Percentiles rank a stretch among this genome's conserved stretches.
These are phyloP conservation scores for Tapera naevia DNA, from an alignment of 2,797 vertebrate species.

Conservation along the genomic window DNA sequence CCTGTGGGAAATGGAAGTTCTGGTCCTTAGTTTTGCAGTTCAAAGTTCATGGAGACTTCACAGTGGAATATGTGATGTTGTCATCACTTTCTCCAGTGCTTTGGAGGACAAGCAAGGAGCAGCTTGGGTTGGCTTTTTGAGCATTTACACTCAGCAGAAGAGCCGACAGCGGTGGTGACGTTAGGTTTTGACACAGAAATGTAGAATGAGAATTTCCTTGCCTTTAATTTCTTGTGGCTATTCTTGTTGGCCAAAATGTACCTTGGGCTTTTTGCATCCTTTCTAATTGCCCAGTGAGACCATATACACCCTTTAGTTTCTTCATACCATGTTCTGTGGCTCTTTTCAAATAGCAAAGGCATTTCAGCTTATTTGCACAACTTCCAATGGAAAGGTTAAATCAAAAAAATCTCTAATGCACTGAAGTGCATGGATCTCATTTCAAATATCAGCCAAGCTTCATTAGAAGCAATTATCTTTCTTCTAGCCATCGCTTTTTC, in stretches of 20 bases:
- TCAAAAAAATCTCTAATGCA: background rate
- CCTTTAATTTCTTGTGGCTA: background rate
- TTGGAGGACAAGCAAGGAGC: background rate
- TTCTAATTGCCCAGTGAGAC: background rate
- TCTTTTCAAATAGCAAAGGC: accelerated
- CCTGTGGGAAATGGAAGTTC: background rate
- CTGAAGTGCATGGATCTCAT: background rate
- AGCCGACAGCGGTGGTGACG: background rate
- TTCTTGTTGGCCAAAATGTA: background rate
- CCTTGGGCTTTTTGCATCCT: background rate
- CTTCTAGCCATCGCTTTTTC: background rate
- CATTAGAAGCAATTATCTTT: background rate
- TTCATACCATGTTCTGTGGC: background rate
- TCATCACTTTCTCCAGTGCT: background rate
- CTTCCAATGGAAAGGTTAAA: background rate
- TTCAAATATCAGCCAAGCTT: background rate
- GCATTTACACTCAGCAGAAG: background rate
- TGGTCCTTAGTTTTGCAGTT: background rate
- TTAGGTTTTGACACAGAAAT: background rate
- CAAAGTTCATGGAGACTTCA: background rate
- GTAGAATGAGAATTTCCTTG: background rate
- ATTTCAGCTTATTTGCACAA: background rate
- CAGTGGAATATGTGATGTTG: background rate
- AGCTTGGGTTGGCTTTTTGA: background rate
- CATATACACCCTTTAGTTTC: background rate